phyloP scores from a whole-genome alignment of 2,797 vertebrate genomes.

The Oreortyx pictus region DNA sequence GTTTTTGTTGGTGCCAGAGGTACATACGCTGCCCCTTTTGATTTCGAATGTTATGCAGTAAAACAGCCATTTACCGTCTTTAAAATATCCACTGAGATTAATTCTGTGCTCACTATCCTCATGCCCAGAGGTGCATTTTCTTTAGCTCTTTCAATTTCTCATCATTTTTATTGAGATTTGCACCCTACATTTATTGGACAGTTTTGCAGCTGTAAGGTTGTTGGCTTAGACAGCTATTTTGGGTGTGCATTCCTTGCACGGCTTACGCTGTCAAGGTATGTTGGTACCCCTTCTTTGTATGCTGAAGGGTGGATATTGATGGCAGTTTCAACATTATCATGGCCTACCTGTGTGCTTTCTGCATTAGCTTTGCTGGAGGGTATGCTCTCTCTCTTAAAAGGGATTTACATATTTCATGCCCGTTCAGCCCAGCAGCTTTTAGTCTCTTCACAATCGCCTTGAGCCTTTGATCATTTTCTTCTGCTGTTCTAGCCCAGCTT shows the following conservation, averaged over 20 bases:
- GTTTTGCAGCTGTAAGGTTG: neutral
- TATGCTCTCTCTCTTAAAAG: conserved; percentile 23
- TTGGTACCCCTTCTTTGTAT: conserved; percentile 4
- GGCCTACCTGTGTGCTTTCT: conserved; percentile 43
- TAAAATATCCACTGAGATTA: neutral
- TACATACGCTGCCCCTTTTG: neutral
- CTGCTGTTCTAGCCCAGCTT: conserved; percentile 60
- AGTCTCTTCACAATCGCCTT: conserved; percentile 44
- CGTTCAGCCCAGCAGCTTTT: conserved; percentile 64
- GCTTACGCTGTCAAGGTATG: neutral
- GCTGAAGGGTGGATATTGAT: conserved; percentile 14
- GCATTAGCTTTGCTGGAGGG: conserved; percentile 41
- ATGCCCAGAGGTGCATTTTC: neutral
- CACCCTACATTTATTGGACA: neutral
- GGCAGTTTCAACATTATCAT: neutral
- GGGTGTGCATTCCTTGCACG: neutral
- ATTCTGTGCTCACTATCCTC: conserved; percentile 7
- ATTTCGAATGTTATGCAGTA: neutral
- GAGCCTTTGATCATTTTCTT: conserved; percentile 70
- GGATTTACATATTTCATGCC: conserved; percentile 66
- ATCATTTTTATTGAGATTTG: neutral
- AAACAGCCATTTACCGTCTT: neutral
- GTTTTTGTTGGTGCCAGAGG: neutral
- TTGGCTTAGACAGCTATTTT: neutral
- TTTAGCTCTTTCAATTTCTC: neutral